Base-by-base conservation (phyloP, 2,797 vertebrate genomes). In the Anguilla obscura region DNA sequence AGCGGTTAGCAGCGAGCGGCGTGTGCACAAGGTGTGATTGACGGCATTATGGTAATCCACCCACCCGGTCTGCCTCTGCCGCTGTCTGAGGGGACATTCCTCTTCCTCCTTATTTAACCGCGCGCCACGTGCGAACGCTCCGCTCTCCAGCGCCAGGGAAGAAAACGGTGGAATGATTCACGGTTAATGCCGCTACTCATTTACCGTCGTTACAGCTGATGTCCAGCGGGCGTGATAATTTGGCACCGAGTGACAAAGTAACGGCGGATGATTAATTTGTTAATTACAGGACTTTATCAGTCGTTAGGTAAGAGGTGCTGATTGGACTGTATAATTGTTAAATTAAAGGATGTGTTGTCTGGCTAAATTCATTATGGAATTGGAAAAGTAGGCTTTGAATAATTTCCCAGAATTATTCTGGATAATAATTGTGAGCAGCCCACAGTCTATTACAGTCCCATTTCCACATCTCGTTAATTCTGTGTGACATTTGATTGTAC, bases 31-130 rank as follows among this genome's bases (percentile, higher is more conserved):
- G 24, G 79, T 82, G 40, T 82, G 79, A 82, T 50, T 24, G 79
- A 82, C 45, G 45, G 45, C 36, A 50, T 82, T 82, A 82, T 48
- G 79, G 18, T 82, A 82, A 82, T 82, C 40, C 21, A 45, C 79
- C 79, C 79, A 12, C 24, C 16, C 79, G 0, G 79, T n/a, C 40
- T 48, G 40, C 45, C 40, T n/a, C 30, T 3, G 30, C 36, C 2
- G 12, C 12, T 0, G 33, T 50, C 45, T 82, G 79, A 48, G 45
- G n/a, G 21, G 79, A 14, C 71, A 18, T 45, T n/a, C 4, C 45
- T 50, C 16, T 33, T n/a, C 45, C 79, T 50, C 79, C 4, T 82
- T 82, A 82, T 82, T 21, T 18, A 82, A 8, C 40, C 79, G 21
- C 7, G 6, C 40, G 69, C 30, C 69, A 36, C 30, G 18, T 48